Evolutionary conservation across 2,113 vertebrate species (phyloP).

Genomic region (Phodopus roborovskii): DNA sequence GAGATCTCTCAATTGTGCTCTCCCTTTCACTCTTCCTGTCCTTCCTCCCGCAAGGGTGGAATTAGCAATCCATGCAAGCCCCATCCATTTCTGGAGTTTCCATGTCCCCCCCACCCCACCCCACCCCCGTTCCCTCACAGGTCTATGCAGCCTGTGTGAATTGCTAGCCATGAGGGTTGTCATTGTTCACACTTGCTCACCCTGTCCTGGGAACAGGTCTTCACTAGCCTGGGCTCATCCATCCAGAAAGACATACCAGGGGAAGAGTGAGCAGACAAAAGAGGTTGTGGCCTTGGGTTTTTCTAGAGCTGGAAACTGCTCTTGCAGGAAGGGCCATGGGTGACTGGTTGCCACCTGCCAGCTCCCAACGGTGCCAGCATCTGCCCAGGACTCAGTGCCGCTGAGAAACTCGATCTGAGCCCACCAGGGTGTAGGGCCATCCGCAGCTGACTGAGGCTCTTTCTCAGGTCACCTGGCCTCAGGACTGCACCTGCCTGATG

Average conservation of each 20-base stretch:
- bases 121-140: neutral
- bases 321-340: fast-evolving
- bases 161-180: neutral
- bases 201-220: neutral
- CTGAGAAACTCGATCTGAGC: neutral
- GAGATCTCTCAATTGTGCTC: fast-evolving
- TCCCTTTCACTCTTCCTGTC: neutral
- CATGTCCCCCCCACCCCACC: no score
- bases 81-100: neutral
- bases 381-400: neutral
- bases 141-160: fast-evolving
- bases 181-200: neutral
- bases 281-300: neutral
- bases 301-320: fast-evolving
- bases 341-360: neutral
- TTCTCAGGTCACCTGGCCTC: neutral
- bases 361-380: neutral
- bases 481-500: neutral
- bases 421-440: fast-evolving
- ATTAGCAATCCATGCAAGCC: neutral
- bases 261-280: neutral
- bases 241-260: neutral
- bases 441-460: neutral
- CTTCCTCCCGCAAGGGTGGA: neutral
- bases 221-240: neutral